Evolutionary conservation across 2,888 invertebrate genomes (phyloP).

Genomic region (Chirona hameri): DNA sequence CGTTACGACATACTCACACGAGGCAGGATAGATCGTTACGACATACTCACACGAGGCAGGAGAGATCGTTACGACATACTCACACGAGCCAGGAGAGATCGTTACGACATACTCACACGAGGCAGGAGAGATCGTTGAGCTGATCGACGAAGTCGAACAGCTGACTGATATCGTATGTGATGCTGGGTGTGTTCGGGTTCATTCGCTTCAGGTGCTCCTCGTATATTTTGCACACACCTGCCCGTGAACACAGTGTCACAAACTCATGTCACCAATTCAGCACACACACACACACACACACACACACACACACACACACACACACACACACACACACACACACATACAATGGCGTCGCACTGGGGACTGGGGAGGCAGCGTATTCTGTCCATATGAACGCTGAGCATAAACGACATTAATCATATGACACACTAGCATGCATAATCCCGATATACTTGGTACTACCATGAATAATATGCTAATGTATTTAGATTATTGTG

Average conservation of each 20-base stretch:
- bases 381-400: too few relatives aligned
- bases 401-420: too few relatives aligned
- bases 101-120: conserved; percentile 77
- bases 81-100: too few relatives aligned
- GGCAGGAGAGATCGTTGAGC: conserved; percentile 87
- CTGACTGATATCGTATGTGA: conserved; percentile 97
- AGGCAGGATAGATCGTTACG: conserved; percentile 93
- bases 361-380: too few relatives aligned
- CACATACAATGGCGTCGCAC: not conserved
- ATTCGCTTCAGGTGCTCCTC: conserved; percentile 95
- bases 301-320: too few relatives aligned
- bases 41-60: conserved; percentile 90
- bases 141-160: conserved; percentile 98
- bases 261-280: too few relatives aligned
- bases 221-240: conserved; percentile 94
- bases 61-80: conserved; percentile 66
- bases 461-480: too few relatives aligned
- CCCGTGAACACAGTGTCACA: too few relatives aligned
- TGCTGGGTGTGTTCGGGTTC: conserved; percentile 93
- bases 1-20: conserved; percentile 88
- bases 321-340: not conserved
- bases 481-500: too few relatives aligned
- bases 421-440: too few relatives aligned
- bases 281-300: not conserved
- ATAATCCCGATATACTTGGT: too few relatives aligned